Conservation (phyloP, 2,888 invertebrate genomes). For the Anodontia alba region DNA sequence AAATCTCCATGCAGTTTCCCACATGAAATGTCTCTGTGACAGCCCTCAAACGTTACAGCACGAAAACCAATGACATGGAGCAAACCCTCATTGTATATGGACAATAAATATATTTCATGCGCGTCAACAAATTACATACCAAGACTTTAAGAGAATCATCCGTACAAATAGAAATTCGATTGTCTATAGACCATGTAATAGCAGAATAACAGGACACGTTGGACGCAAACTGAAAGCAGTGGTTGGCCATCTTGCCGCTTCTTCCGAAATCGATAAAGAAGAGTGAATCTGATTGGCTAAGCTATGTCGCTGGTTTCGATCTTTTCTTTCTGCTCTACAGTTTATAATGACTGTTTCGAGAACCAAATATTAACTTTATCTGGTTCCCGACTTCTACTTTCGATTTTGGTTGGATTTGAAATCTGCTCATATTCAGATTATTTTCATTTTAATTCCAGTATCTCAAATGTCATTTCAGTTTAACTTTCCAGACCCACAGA, state of each 20-base stretch:
- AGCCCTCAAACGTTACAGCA: no score
- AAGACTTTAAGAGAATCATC: constrained; percentile 58
- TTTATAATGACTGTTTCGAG: no score
- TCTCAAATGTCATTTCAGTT: constrained; percentile 60
- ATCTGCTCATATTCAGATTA: neutral
- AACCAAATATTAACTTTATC: no score
- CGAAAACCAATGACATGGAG: no score
- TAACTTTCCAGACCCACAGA: constrained; percentile 46
- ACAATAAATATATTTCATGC: no score
- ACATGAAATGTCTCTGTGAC: no score
- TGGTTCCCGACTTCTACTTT: neutral
- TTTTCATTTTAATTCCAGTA: no score
- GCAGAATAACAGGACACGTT: constrained; percentile 54
- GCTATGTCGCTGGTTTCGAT: no score
- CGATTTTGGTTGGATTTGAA: neutral
- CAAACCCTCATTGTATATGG: no score
- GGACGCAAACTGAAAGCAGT: constrained; percentile 48
- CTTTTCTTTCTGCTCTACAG: no score
- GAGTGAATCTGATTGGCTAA: constrained; percentile 23
- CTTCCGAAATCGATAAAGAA: neutral
- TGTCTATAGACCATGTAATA: constrained; percentile 64
- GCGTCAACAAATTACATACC: constrained; percentile 41
- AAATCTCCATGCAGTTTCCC: no score
- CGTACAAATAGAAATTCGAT: constrained; percentile 60
- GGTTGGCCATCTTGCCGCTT: constrained; percentile 56